Evolutionary conservation across 2,888 invertebrate species (phyloP), one percentile per base, ranked within the genome.

Genomic region (Eupithecia dodoneata): DNA sequence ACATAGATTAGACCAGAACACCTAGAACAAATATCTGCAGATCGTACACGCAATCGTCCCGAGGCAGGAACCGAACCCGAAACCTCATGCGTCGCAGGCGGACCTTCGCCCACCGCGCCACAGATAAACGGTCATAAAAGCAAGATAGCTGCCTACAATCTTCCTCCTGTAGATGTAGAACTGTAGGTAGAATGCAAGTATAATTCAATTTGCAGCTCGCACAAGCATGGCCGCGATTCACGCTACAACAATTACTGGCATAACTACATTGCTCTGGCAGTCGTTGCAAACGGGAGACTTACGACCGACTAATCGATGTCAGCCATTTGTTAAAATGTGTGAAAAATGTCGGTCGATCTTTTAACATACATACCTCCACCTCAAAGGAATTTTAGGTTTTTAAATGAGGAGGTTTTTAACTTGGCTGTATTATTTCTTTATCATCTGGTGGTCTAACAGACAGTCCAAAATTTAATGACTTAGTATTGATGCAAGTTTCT

Each of bases 181-280:
- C 13, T 44, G 44, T 42, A n/a, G 42, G 15, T 44, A 67, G 18
- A 59, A 42, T 66, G 66, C 66, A 13, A 66, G 66, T 42, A 42
- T 66, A 66, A 66, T 66, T 15, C 2, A 66, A 42, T 66, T 15
- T 42, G 66, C 6, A 42, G 41, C 66, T 15, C 42, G 42, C 42
- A 66, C 66, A 66, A 63, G 30, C 30, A 10, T 12, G 30, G 66
- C 42, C 66, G 67, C 67, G 4, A 69, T 45, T 69, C 67, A 69
- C 44, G 67, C 44, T 69, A 69, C 67, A 69, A 69, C 44, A 44
- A 66, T 66, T 66, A 66, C 66, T 10, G 4, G 13, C 10, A 2
- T 9, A 44, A 69, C 44, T 69, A 44, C n/a, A 45, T 44, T n/a
- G 67, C 42, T 42, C 42, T 9, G 7, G 13, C 15, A 6, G 15